Conservation (phyloP, 2,888 invertebrate genomes). For the Acanthoscelides obtectus region DNA sequence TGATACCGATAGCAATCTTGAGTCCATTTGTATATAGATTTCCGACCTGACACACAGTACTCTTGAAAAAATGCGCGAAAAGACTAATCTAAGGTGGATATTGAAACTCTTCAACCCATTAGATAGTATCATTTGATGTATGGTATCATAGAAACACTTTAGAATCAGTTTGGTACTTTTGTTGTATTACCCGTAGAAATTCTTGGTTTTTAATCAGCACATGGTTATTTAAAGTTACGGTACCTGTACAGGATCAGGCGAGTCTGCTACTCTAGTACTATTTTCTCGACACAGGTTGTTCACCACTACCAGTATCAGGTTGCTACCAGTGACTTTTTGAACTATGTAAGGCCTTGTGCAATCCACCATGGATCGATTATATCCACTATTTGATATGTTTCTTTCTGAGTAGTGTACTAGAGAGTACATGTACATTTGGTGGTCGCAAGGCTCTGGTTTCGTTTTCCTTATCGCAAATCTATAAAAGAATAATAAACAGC, state of each 20-base stretch:
- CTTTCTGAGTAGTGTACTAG: conserved; percentile 40
- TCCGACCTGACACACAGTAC: too few relatives aligned
- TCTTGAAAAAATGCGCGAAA: too few relatives aligned
- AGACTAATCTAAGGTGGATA: too few relatives aligned
- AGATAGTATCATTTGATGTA: too few relatives aligned
- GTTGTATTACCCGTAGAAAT: too few relatives aligned
- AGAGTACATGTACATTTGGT: conserved; percentile 52
- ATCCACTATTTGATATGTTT: conserved; percentile 40
- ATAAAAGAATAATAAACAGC: conserved; percentile 7
- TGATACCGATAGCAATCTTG: too few relatives aligned
- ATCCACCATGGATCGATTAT: conserved; percentile 41
- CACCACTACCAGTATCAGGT: conserved; percentile 74
- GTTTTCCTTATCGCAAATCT: conserved; percentile 53
- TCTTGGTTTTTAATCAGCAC: too few relatives aligned
- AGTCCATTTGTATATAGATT: too few relatives aligned
- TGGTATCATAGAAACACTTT: too few relatives aligned
- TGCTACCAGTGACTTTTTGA: conserved; percentile 71
- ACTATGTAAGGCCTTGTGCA: conserved; percentile 64
- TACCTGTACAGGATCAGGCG: conserved; percentile 35
- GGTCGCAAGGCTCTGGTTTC: conserved; percentile 80
- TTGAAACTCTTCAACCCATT: too few relatives aligned
- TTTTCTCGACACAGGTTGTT: conserved; percentile 56
- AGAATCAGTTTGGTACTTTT: too few relatives aligned
- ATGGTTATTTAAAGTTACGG: too few relatives aligned
- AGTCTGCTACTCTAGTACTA: conserved; percentile 23